Conservation (phyloP, 30 jellyfish, hydroid and myxozoan genomes). For the Cassiopea xamachana region DNA sequence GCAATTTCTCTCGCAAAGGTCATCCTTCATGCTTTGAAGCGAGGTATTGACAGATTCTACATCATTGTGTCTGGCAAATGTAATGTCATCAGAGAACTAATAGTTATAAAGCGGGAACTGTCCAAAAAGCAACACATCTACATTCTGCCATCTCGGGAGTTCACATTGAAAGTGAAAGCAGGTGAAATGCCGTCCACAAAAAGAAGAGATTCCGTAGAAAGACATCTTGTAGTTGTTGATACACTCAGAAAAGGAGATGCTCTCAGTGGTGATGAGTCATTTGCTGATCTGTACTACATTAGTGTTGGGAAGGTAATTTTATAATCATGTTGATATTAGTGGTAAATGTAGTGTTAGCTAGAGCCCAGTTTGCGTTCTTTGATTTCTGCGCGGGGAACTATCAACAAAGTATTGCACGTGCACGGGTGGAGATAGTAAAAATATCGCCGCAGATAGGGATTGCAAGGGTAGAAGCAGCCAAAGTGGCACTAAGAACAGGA, state of each 20-base stretch:
- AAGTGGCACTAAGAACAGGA: no score
- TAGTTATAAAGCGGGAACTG: conserved; percentile 44
- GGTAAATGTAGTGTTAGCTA: no score
- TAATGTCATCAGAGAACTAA: conserved; percentile 68
- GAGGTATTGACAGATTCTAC: conserved; percentile 70
- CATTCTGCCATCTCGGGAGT: conserved; percentile 61
- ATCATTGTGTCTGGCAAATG: conserved; percentile 82
- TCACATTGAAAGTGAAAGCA: background rate
- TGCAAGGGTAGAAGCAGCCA: no score
- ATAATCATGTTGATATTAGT: background rate
- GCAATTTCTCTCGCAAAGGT: conserved; percentile 30
- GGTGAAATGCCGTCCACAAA: conserved; percentile 12
- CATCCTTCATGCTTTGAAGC: conserved; percentile 51
- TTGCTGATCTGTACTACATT: conserved; percentile 51
- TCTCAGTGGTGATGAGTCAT: conserved; percentile 73
- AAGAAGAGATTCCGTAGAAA: conserved; percentile 35
- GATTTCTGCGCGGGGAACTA: no score
- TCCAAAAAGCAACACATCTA: conserved; percentile 46
- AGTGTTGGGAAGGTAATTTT: conserved; percentile 54
- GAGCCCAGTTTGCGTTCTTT: no score
- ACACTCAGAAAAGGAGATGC: conserved; percentile 75
- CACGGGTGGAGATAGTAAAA: no score
- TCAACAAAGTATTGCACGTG: no score
- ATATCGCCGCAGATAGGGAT: no score
- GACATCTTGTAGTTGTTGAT: conserved; percentile 46